These are phyloP conservation scores for Taeniopygia guttata DNA, from an alignment of 2,797 vertebrate genomes.

Conservation along the genomic window DNA sequence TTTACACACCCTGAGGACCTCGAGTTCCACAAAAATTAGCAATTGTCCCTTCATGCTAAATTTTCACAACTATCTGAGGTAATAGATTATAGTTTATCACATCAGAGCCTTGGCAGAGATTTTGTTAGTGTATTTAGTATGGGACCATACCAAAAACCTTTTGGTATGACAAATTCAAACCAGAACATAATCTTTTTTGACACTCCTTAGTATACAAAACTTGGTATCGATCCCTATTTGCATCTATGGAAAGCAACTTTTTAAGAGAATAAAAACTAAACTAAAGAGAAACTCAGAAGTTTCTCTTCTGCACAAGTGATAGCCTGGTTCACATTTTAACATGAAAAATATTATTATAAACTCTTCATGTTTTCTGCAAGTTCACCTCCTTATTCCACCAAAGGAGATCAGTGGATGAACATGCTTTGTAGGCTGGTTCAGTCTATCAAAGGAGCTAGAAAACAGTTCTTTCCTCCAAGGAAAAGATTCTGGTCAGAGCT, in stretches of 20 bases:
- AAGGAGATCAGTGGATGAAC: not conserved
- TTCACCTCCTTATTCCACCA: slow-evolving; percentile 11
- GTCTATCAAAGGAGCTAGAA: not conserved
- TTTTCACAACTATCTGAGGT: not conserved
- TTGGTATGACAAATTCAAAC: not conserved
- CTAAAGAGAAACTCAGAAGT: not conserved
- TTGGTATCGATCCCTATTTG: not conserved
- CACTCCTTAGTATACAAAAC: not conserved
- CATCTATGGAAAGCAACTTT: not conserved
- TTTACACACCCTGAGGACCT: not conserved
- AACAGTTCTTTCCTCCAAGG: not conserved
- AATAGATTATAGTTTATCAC: not conserved
- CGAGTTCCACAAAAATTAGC: not conserved
- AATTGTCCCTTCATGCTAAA: not conserved
- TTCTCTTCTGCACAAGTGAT: slow-evolving; percentile 12
- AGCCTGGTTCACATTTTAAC: slow-evolving; percentile 28
- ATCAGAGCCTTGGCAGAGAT: not conserved
- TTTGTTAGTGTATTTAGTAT: not conserved
- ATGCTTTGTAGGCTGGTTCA: not conserved
- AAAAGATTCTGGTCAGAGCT: slow-evolving; percentile 65
- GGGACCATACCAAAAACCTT: not conserved
- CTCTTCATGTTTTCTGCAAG: not conserved
- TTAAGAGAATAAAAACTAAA: not conserved
- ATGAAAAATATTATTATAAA: slow-evolving; percentile 16
- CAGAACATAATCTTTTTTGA: not conserved